These are phyloP conservation scores for Stegastes partitus DNA, from an alignment of 2,113 vertebrate genomes.

Conservation along the genomic window DNA sequence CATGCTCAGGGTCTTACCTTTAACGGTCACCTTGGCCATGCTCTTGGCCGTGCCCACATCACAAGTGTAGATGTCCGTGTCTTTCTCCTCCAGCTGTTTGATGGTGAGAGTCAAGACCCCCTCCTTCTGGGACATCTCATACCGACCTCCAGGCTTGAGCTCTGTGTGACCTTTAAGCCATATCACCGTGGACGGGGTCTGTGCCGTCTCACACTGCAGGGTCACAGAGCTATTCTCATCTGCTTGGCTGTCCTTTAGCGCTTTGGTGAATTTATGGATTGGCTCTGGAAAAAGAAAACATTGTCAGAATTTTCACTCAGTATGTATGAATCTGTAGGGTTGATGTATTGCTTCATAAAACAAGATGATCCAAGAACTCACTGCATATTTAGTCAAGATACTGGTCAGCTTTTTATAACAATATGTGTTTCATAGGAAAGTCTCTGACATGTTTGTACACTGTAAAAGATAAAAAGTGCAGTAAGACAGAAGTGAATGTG, in stretches of 20 bases:
- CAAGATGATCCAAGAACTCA: not conserved
- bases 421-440: not conserved
- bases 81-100: constrained; percentile 86
- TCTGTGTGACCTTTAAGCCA: constrained; percentile 92
- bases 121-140: constrained; percentile 85
- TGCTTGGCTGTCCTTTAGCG: constrained; percentile 84
- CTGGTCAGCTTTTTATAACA: not conserved
- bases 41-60: constrained; percentile 89
- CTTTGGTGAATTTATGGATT: constrained; percentile 87
- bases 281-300: constrained; percentile 81
- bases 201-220: constrained; percentile 88
- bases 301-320: not conserved
- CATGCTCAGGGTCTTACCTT: constrained; percentile 83
- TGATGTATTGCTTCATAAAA: not conserved
- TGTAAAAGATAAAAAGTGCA: not conserved
- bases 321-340: not conserved
- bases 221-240: constrained; percentile 86
- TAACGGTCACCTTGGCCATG: constrained; percentile 88
- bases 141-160: constrained; percentile 84
- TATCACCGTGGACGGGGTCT: constrained; percentile 78
- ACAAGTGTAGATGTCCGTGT: constrained; percentile 91
- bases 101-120: constrained; percentile 86
- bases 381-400: not conserved
- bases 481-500: not conserved
- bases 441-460: not conserved